Conservation (phyloP, 2,113 vertebrate species). For the Plectropomus leopardus region DNA sequence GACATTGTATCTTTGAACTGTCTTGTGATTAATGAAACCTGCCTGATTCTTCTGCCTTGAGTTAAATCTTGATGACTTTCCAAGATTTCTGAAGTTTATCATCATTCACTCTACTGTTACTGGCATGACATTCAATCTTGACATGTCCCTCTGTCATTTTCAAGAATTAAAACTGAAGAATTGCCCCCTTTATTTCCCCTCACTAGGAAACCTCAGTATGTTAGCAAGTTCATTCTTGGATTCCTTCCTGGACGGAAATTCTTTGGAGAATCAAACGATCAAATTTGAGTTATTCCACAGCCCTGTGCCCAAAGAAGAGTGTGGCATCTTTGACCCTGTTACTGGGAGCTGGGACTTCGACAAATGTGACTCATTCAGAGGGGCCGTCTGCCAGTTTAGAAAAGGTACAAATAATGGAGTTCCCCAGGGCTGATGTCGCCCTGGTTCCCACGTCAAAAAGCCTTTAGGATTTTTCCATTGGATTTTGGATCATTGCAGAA, state of each 20-base stretch:
- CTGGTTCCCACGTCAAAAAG: no score
- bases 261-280: conserved; percentile 58
- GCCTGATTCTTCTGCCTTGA: not conserved
- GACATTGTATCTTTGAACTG: not conserved
- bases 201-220: conserved; percentile 58
- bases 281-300: conserved; percentile 38
- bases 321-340: conserved; percentile 77
- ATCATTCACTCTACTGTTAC: not conserved
- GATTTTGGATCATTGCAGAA: no score
- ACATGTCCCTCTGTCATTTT: not conserved
- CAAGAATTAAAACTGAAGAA: not conserved
- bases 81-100: not conserved
- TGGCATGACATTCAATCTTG: not conserved
- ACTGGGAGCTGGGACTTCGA: conserved; percentile 19
- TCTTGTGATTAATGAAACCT: not conserved
- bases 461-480: no score
- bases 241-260: conserved; percentile 20
- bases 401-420: conserved; percentile 75
- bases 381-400: conserved; percentile 80
- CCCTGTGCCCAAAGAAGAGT: conserved; percentile 57
- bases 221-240: conserved; percentile 8
- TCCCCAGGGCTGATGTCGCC: no score
- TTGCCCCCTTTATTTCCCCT: conserved; percentile 1
- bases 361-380: conserved; percentile 70
- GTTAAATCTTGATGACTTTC: not conserved